Evolutionary conservation across 2,797 vertebrate species (phyloP), one percentile per base, ranked within the genome.

Genomic region (Lithobates sylvaticus): DNA sequence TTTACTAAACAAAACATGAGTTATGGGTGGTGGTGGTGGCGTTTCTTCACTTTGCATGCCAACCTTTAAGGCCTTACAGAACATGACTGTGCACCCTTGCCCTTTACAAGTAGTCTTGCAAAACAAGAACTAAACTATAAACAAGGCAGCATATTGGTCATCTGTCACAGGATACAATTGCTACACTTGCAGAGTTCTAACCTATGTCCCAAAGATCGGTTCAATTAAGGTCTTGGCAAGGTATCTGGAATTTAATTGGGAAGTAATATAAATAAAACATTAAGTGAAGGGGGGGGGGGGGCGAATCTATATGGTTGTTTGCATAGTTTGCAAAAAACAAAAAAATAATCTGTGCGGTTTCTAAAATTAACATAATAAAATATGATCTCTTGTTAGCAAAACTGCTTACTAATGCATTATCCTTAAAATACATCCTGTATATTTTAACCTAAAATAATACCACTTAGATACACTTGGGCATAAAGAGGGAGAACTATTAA

Each of bases 191-290:
- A 50, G 65, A 69, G 42, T 67, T 75, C 21, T 69, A 76, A 83
- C 68, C 32, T 39, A 64, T 68, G 47, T 84, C 76, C 64, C 61
- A 26, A 21, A 76, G 65, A 61, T 26, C 26, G n/a, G 67, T 58
- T 76, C 75, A 78, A 78, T 78, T 67, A 84, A 71, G 68, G 75
- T 78, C 67, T 84, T 84, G 75, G 76, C 76, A 78, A 64, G 7
- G 15, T 29, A 71, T 23, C 18, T 23, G 26, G 21, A 21, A 70
- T 78, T 72, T 79, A 85, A 78, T 85, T 65, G 68, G 54, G 69
- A 78, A 50, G 61, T n/a, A 21, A 78, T 67, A 73, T 67, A 85
- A 65, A 85, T 79, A 42, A 61, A 78, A 84, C 70, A 82, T 82
- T 36, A 84, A 78, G 78, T 64, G 50, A 74, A 76, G 13, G 50